phyloP scores from a whole-genome alignment of 2,888 invertebrate genomes.

The Thalpophila matura region DNA sequence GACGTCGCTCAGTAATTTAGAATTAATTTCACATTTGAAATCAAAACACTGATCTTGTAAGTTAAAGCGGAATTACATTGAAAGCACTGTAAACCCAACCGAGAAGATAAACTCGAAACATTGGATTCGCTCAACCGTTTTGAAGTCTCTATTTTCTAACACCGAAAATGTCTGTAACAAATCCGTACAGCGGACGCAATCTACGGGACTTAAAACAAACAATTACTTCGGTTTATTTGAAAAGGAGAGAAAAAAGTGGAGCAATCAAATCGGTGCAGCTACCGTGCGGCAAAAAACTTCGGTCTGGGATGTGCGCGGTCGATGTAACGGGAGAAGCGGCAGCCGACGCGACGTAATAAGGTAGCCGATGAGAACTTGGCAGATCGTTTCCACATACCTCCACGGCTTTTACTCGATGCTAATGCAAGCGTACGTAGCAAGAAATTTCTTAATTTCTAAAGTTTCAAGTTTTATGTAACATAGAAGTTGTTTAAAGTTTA shows the following conservation, averaged over 20 bases:
- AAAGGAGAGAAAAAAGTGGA: constrained; percentile 86
- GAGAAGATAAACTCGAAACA: constrained; percentile 65
- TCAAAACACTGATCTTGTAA: constrained; percentile 67
- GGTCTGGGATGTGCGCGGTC: constrained; percentile 76
- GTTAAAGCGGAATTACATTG: constrained; percentile 58
- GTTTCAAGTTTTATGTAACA: not conserved
- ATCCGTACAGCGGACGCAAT: constrained; percentile 86
- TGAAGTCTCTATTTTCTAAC: constrained; percentile 86
- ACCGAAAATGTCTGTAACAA: constrained; percentile 85
- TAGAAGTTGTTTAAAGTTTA: constrained; percentile 6
- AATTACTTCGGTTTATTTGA: constrained; percentile 90
- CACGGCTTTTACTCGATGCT: constrained; percentile 62
- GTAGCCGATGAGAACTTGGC: constrained; percentile 75
- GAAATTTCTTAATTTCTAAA: constrained; percentile 63
- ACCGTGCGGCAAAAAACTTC: constrained; percentile 86
- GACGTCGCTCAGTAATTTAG: constrained; percentile 82
- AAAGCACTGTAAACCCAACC: constrained; percentile 40
- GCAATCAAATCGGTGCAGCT: constrained; percentile 89
- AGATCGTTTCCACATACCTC: constrained; percentile 67
- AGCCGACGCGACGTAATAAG: constrained; percentile 78
- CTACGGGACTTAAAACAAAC: constrained; percentile 89
- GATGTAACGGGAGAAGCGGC: constrained; percentile 75
- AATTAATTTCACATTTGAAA: constrained; percentile 87
- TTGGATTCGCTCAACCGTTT: constrained; percentile 78
- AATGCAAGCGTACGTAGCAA: constrained; percentile 57